A percentile compares a stretch with the other conserved stretches of the same genome.
These are phyloP conservation scores for Pterocles gutturalis DNA, from an alignment of 2,113 vertebrate genomes.

Conservation along the genomic window DNA sequence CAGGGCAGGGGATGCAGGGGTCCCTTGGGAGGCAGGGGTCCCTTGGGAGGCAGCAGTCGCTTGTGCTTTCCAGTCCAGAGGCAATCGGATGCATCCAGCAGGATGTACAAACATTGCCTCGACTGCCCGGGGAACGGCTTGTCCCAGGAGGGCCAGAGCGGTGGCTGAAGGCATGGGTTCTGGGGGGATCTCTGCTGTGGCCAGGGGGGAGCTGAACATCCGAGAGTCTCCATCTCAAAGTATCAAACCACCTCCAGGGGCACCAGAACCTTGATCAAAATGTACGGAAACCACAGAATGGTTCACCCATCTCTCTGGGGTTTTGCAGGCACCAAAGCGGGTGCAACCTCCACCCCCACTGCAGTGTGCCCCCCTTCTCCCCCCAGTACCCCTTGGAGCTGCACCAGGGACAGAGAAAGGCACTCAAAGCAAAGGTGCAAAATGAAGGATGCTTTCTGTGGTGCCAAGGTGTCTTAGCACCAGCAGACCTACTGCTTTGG, in stretches of 20 bases:
- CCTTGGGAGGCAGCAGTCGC: too few species aligned
- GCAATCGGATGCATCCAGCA: too few species aligned
- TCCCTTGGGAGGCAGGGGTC: fast-evolving
- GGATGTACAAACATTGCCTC: not conserved
- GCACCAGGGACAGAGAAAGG: not conserved
- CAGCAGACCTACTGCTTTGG: not conserved
- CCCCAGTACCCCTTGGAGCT: not conserved
- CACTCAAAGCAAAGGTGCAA: not conserved
- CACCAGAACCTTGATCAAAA: not conserved
- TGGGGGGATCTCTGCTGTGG: not conserved
- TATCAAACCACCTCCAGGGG: not conserved
- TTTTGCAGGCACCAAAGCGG: not conserved
- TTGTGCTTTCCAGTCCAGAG: not conserved
- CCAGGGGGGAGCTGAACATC: not conserved
- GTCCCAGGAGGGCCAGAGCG: not conserved
- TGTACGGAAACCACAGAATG: not conserved
- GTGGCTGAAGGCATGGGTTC: not conserved
- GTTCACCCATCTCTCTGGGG: not conserved
- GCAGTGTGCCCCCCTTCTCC: not conserved
- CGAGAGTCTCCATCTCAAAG: not conserved
- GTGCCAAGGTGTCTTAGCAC: not conserved
- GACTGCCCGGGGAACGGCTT: not conserved
- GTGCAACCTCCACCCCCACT: not conserved
- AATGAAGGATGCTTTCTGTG: not conserved
- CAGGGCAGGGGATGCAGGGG: not conserved